phyloP scores from a whole-genome alignment of 92 coral and sea anemone genomes.

The Nematostella vectensis region DNA sequence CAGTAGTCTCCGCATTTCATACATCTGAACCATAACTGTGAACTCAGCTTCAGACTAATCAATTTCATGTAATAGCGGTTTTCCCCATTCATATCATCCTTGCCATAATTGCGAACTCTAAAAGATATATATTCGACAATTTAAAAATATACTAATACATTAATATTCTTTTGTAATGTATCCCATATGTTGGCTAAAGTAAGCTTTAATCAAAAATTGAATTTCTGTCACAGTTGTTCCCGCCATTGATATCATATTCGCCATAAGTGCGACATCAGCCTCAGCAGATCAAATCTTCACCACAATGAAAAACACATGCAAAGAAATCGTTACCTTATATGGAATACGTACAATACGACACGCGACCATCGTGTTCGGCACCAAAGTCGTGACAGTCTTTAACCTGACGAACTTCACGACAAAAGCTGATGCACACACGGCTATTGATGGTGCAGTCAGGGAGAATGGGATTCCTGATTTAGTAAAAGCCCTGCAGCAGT shows the following conservation, averaged over 20 bases:
- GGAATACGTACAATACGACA: conserved; percentile 9
- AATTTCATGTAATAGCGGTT: too few relatives aligned
- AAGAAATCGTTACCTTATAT: conserved; percentile 12
- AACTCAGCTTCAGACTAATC: too few relatives aligned
- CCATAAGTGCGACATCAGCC: conserved; percentile 15
- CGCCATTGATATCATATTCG: conserved; percentile 12
- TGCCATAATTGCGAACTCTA: too few relatives aligned
- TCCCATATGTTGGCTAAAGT: too few relatives aligned
- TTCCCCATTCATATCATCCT: too few relatives aligned
- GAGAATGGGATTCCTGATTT: conserved; percentile 7
- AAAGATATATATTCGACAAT: too few relatives aligned
- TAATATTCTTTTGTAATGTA: too few relatives aligned
- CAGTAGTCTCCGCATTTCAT: too few relatives aligned
- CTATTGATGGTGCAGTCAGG: conserved; percentile 4
- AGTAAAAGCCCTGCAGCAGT: not conserved
- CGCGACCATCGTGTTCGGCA: conserved; percentile 17
- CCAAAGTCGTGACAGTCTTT: conserved; percentile 1
- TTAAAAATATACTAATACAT: too few relatives aligned
- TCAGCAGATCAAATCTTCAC: conserved; percentile 2
- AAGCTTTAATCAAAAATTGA: too few relatives aligned
- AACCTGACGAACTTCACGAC: not conserved
- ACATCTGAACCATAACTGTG: too few relatives aligned
- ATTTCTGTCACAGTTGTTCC: conserved; percentile 19
- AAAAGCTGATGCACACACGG: conserved; percentile 1
- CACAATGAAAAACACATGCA: conserved; percentile 13